A percentile compares a stretch with the other conserved stretches of the same genome.
Evolutionary conservation across 2,113 vertebrate species (phyloP).

Genomic region (Agelaius tricolor): DNA sequence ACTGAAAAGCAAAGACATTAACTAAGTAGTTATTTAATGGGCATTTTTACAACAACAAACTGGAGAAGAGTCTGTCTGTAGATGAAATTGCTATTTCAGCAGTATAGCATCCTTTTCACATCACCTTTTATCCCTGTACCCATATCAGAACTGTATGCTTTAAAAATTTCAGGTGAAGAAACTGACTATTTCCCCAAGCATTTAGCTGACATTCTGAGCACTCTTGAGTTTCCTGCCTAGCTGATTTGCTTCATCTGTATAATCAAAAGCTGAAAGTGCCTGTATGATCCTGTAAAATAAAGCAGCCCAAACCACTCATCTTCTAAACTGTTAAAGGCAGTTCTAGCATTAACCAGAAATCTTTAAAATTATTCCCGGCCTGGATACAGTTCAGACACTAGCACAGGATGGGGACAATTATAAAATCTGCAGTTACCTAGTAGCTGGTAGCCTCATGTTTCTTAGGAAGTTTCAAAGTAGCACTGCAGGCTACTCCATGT

Average conservation of each 20-base stretch:
- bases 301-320: neutral
- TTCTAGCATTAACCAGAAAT: neutral
- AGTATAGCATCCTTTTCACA: neutral
- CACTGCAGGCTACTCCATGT: neutral
- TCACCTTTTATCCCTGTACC: neutral
- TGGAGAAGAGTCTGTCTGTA: neutral
- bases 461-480: neutral
- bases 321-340: neutral
- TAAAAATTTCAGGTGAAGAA: neutral
- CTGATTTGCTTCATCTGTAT: neutral
- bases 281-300: neutral
- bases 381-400: neutral
- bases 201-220: neutral
- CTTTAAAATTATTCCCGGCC: neutral
- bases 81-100: neutral
- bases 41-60: neutral
- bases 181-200: neutral
- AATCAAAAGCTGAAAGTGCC: neutral
- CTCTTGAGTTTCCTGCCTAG: neutral
- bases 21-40: neutral
- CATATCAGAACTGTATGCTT: neutral
- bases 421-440: neutral
- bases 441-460: neutral
- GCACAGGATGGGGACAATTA: neutral
- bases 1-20: neutral